Base-by-base conservation (phyloP, 2,113 vertebrate species). In the Burhinus bistriatus region DNA sequence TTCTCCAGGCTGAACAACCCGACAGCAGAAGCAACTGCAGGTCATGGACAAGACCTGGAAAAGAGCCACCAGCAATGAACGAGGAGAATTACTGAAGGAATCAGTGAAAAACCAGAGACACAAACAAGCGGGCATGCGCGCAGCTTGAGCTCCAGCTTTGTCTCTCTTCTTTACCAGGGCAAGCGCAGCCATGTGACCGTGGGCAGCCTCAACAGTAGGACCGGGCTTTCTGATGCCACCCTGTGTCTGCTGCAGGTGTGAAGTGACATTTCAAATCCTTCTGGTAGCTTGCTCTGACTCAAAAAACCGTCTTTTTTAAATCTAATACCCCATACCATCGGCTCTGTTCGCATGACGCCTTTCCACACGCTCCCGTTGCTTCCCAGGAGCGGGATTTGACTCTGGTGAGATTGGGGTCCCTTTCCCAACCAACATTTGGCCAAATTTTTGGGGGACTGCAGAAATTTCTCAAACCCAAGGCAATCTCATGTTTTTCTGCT, bases 61-160 rank as follows among this genome's bases (percentile, higher is more conserved):
- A 72, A 76, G 36, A 88, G 23, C 5, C 76, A 34, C 21, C 30
- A 9, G 62, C 1, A 21, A 7, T 0, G 6, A 15, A 1, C 12
- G 30, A 40, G 38, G 25, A 34, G 59, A 89, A 57, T 25, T 44
- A 4, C 18, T n/a, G 40, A 15, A n/a, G 62, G 45, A 36, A 73
- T 20, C 4, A 0, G 19, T 5, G 32, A 42, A 34, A 52, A 83
- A 19, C 3, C 23, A 44, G 61, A 27, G 58, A 29, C 25, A 9
- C 9, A 29, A 27, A 44, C 18, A 12, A 15, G 20, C 21, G 5
- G n/a, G 29, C 0, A 1, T 3, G 34, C 1, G 8, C 3, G 0
- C 52, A 29, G 20, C 65, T 22, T 11, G 9, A 69, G 44, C 58
- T 77, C 85, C 72, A 49, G 12, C 52, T 51, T 71, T 5, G 2